Conservation (phyloP, 2,113 vertebrate species). For the Mus pahari region DNA sequence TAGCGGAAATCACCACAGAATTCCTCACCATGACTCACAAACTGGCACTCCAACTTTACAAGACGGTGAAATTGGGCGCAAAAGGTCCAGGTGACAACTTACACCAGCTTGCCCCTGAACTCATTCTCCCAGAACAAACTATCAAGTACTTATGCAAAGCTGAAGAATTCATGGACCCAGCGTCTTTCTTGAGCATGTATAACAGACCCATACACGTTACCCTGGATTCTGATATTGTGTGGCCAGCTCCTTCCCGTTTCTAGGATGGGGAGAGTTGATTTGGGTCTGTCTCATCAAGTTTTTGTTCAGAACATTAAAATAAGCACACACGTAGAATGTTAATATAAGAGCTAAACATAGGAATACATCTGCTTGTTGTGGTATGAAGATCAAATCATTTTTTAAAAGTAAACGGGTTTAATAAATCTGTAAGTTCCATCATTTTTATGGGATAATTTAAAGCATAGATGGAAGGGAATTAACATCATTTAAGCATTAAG, state of each 20-base stretch:
- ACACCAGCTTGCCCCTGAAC: constrained; percentile 61
- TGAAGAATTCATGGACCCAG: constrained; percentile 76
- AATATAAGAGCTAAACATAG: constrained; percentile 1
- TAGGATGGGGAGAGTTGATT: neutral
- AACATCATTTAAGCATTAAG: constrained; percentile 27
- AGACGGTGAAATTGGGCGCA: constrained; percentile 57
- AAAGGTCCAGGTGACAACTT: constrained; percentile 62
- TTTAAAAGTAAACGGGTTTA: neutral
- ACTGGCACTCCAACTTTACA: constrained; percentile 72
- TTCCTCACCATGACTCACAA: constrained; percentile 78
- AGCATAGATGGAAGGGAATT: neutral
- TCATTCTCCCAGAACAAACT: constrained; percentile 80
- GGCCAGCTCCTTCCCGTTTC: constrained; percentile 82
- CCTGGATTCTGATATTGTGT: constrained; percentile 82
- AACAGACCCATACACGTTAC: constrained; percentile 76
- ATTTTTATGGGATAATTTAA: neutral
- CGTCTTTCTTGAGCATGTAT: constrained; percentile 81
- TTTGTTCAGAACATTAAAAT: neutral
- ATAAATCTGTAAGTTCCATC: neutral
- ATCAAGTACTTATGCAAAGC: constrained; percentile 74
- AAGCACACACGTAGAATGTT: neutral
- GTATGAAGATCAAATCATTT: neutral
- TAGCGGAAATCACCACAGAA: constrained; percentile 73
- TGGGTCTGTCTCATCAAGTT: neutral
- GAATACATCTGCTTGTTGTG: constrained; percentile 7